phyloP scores from a whole-genome alignment of 1,140 invertebrate species.

The Anastatus disparis region DNA sequence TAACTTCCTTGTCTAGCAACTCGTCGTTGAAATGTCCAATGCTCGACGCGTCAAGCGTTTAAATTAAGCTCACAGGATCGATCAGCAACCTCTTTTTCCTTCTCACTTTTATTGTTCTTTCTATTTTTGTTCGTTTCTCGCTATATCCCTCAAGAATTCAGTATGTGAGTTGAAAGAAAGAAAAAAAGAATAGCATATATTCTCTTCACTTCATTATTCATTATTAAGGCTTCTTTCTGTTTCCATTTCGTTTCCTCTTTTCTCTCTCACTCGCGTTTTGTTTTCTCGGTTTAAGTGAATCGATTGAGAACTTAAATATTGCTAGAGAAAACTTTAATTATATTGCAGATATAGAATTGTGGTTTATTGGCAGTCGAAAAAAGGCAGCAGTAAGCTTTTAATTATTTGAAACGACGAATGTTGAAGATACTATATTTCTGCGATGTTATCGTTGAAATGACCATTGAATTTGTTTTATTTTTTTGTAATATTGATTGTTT shows the following conservation, averaged over 20 bases:
- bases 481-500: too few species aligned
- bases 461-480: too few species aligned
- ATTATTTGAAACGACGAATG: too few species aligned
- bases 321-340: not conserved
- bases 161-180: too few species aligned
- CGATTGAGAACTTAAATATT: not conserved
- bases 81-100: slow-evolving; percentile 5
- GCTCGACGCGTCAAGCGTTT: slow-evolving; percentile 15
- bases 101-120: slow-evolving; percentile 7
- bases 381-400: too few species aligned
- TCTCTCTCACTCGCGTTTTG: not conserved
- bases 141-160: not conserved
- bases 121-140: not conserved
- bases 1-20: too few species aligned
- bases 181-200: too few species aligned
- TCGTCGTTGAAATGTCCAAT: too few species aligned
- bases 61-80: slow-evolving; percentile 22
- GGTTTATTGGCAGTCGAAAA: too few species aligned
- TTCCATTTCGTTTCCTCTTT: not conserved
- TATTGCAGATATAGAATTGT: not conserved
- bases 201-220: slow-evolving; percentile 12
- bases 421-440: too few species aligned
- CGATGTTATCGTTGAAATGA: too few species aligned
- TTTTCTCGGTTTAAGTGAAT: not conserved
- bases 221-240: not conserved